phyloP scores from a whole-genome alignment of 2,797 vertebrate species.

The Malacoraja senta region DNA sequence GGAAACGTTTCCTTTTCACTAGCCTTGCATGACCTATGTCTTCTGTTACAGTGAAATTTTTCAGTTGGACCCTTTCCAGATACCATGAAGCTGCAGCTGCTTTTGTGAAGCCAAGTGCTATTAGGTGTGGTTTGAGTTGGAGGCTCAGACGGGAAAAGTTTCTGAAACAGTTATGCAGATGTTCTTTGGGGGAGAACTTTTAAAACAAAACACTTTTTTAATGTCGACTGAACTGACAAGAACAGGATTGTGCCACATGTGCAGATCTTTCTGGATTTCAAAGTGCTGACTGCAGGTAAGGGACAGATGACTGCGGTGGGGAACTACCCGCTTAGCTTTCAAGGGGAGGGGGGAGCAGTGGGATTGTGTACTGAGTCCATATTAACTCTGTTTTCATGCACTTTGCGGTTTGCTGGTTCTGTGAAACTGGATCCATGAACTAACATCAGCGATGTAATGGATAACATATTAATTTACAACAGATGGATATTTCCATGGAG shows the following conservation, averaged over 20 bases:
- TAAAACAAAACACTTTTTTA: not conserved
- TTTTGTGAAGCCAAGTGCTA: constrained; percentile 22
- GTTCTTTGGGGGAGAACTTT: not conserved
- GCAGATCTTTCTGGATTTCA: not conserved
- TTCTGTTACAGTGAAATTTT: constrained; percentile 40
- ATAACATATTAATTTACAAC: not conserved
- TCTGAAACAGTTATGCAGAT: constrained; percentile 21
- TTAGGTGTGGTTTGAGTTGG: constrained; percentile 18
- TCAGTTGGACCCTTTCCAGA: constrained; percentile 39
- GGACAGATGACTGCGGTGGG: too few relatives aligned
- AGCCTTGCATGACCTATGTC: constrained; percentile 32
- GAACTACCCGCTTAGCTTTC: not conserved
- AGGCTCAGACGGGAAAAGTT: not conserved
- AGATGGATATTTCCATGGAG: not conserved
- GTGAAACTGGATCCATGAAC: not conserved
- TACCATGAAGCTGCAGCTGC: constrained; percentile 13
- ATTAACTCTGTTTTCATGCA: not conserved
- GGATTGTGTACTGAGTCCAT: not conserved
- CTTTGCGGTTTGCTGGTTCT: not conserved
- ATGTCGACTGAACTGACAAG: not conserved
- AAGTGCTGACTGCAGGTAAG: constrained; percentile 2
- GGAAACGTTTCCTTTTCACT: constrained; percentile 39
- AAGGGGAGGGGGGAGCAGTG: not conserved
- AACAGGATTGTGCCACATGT: not conserved
- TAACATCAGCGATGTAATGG: not conserved